A percentile compares a stretch with the other conserved stretches of the same genome.
phyloP scores from a whole-genome alignment of 2,888 invertebrate species.

The Drosophila macrospina region DNA sequence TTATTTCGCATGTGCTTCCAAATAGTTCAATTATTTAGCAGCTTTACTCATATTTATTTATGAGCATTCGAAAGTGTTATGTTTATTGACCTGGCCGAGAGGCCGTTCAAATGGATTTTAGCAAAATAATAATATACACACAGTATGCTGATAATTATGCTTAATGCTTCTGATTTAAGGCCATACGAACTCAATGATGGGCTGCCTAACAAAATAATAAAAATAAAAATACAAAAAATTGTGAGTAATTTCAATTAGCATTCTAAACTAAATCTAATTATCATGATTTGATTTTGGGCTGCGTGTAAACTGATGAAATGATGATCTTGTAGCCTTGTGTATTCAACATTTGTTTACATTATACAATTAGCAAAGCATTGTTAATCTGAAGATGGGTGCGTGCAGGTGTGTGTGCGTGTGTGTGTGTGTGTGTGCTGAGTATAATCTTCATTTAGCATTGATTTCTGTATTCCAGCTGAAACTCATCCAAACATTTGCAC shows the following conservation, averaged over 20 bases:
- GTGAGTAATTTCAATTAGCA: conserved; percentile 73
- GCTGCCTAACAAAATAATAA: conserved; percentile 10
- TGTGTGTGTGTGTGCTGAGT: conserved; percentile 23
- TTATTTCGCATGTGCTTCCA: conserved; percentile 12
- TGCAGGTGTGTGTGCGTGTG: conserved; percentile 20
- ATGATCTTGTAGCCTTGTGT: conserved; percentile 38
- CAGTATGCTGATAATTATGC: conserved; percentile 43
- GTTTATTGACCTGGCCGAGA: conserved; percentile 49
- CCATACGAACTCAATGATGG: conserved; percentile 25
- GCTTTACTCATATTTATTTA: conserved; percentile 55
- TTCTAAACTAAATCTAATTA: conserved; percentile 78
- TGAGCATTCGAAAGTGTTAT: conserved; percentile 43
- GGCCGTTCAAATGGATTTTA: conserved; percentile 24
- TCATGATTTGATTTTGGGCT: conserved; percentile 60
- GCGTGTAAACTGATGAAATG: conserved; percentile 38
- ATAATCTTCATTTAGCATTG: conserved; percentile 42
- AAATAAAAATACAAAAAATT: background rate
- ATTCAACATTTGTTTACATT: conserved; percentile 60
- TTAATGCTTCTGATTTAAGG: conserved; percentile 63
- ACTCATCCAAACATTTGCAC: conserved; percentile 50
- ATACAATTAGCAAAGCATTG: conserved; percentile 74
- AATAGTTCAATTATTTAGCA: conserved; percentile 33
- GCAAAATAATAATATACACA: conserved; percentile 59
- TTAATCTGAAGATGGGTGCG: conserved; percentile 62
- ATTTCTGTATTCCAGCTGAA: conserved; percentile 24